Evolutionary conservation across 2,797 vertebrate species (phyloP).

Genomic region (Gallinago solitaria): DNA sequence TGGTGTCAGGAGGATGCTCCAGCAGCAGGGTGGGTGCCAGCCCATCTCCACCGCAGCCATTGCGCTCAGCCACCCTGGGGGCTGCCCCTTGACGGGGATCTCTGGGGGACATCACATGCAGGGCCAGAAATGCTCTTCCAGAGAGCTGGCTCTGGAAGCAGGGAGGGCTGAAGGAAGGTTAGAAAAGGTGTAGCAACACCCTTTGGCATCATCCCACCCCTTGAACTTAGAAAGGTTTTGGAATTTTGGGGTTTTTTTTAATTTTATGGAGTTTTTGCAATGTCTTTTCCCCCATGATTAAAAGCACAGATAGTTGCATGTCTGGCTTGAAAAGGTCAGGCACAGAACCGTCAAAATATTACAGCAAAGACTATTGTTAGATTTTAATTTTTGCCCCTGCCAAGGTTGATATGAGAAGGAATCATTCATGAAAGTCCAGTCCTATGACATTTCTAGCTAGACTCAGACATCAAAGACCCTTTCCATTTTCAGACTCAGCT

Average conservation of each 20-base stretch:
- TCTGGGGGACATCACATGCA: rapidly evolving
- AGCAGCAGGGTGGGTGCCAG: neutral
- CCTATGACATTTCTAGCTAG: neutral
- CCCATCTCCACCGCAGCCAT: rapidly evolving
- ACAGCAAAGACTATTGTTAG: neutral
- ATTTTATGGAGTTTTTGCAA: neutral
- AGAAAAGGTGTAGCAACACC: neutral
- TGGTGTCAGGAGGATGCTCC: neutral
- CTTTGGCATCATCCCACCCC: neutral
- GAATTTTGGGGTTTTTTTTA: neutral
- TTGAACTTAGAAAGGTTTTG: no score
- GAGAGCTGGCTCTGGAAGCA: neutral
- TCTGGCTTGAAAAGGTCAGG: neutral
- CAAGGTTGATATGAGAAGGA: neutral
- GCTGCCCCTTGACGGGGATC: rapidly evolving
- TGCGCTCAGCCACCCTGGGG: neutral
- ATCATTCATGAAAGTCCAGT: neutral
- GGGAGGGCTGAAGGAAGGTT: neutral
- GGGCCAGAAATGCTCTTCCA: no score
- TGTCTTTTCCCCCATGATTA: neutral
- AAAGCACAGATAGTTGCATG: neutral
- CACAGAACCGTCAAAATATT: rapidly evolving
- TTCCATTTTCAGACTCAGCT: neutral
- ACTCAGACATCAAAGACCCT: neutral
- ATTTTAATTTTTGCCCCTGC: neutral